phyloP scores from a whole-genome alignment of 2,888 invertebrate species.

The Perithous albicinctus region DNA sequence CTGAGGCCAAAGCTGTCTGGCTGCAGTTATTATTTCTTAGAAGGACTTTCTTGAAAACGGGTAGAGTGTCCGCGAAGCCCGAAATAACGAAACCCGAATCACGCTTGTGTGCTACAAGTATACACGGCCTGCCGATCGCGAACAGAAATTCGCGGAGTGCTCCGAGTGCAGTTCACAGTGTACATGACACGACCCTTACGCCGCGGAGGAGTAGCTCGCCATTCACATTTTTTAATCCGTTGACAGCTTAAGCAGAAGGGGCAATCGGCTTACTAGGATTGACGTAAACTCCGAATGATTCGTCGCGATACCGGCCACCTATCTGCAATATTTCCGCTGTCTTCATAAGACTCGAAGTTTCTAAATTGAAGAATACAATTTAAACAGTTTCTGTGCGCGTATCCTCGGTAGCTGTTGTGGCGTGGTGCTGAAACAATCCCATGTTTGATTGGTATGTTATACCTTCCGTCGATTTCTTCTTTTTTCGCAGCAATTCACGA shows the following conservation, averaged over 20 bases:
- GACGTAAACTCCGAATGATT: slow-evolving; percentile 56
- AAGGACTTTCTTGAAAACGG: slow-evolving; percentile 5
- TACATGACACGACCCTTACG: not conserved
- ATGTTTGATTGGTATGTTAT: not conserved
- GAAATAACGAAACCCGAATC: slow-evolving; percentile 1
- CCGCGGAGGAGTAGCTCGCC: slow-evolving; percentile 55
- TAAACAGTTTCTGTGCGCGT: not conserved
- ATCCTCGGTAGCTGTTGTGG: not conserved
- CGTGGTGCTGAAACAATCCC: not conserved
- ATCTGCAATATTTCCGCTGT: slow-evolving; percentile 60
- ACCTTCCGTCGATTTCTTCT: not conserved
- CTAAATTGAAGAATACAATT: too few relatives aligned
- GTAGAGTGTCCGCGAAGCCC: slow-evolving; percentile 17
- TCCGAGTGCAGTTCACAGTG: not conserved
- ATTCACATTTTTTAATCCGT: slow-evolving; percentile 49
- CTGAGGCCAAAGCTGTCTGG: slow-evolving; percentile 4
- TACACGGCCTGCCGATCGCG: slow-evolving; percentile 7
- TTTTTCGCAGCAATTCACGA: not conserved
- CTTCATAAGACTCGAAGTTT: too few relatives aligned
- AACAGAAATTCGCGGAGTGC: slow-evolving; percentile 2
- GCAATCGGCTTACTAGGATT: slow-evolving; percentile 56
- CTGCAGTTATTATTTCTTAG: not conserved
- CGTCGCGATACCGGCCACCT: slow-evolving; percentile 46
- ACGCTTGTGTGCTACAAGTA: slow-evolving; percentile 37
- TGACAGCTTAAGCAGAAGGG: slow-evolving; percentile 51